Base-by-base conservation (phyloP, 1,140 invertebrate genomes). In the Hyles vespertilio region DNA sequence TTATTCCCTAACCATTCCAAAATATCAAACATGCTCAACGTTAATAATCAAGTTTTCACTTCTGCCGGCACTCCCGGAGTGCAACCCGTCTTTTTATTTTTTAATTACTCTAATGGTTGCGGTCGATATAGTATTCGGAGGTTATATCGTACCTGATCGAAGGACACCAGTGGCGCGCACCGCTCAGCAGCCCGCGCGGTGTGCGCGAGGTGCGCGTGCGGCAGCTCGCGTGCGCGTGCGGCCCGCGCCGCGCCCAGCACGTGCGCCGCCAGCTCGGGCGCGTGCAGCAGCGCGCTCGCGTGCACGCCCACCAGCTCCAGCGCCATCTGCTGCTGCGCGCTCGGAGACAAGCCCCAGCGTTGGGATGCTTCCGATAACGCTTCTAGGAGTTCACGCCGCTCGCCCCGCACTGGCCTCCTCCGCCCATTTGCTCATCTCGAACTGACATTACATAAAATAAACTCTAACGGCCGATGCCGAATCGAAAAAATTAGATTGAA, bases 241-340 rank as follows among this genome's bases (percentile, higher is more conserved):
- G 52, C 12, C 64, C 57, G 0, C 55, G 44, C 43, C 58, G 11
- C 57, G 0, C 55, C 36, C 43, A 58, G 11, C 22, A 72, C 54
- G 51, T 72, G 62, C 51, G 58, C 44, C 32, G 58, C 55, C 5
- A 76, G 11, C 47, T 73, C 69, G 0, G n/a, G 5, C 8, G 59
- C 45, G 7, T 59, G 65, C 36, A 72, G 60, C 33, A 77, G 51
- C 3, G 67, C 60, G 0, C 43, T 7, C 3, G 63, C 65, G 47
- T 82, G 79, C 9, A 79, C 67, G 49, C 72, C 73, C 8, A 78
- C 47, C 3, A 82, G 50, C 62, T 85, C 80, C 6, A 79, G 47
- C 7, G 80, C 54, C 45, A 81, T 60, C 33, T 68, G 61, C 9
- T 76, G 52, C 4, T 76, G 56, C 2, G 52, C 22, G 0, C 59